Conservation (phyloP, 2,888 invertebrate genomes). For the Acanthosepion lycidas region DNA sequence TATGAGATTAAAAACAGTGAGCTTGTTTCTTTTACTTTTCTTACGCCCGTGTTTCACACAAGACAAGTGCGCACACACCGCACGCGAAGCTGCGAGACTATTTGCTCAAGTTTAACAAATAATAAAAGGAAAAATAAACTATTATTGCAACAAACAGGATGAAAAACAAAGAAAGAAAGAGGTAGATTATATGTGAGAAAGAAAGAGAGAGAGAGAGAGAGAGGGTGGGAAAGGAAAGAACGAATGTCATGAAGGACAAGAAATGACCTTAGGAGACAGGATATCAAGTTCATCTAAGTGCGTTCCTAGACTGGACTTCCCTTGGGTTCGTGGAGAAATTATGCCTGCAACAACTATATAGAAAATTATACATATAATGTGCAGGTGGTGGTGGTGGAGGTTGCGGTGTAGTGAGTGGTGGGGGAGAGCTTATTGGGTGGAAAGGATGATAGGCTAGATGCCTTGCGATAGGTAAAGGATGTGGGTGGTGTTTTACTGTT, state of each 20-base stretch:
- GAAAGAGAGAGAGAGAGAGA: not conserved
- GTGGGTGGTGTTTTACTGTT: too few species aligned
- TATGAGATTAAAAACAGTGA: not conserved
- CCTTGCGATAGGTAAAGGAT: too few species aligned
- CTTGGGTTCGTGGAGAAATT: constrained; percentile 10
- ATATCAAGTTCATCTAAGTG: constrained; percentile 9
- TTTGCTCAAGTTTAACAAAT: not conserved
- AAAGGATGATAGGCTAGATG: too few species aligned
- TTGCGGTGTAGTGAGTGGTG: not conserved
- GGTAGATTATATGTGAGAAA: not conserved
- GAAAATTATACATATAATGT: not conserved
- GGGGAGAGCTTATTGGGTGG: too few species aligned
- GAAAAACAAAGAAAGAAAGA: not conserved
- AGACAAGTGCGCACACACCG: not conserved
- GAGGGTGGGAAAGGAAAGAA: not conserved
- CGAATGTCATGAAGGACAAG: not conserved
- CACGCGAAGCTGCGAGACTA: not conserved
- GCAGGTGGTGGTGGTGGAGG: not conserved
- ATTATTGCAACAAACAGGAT: not conserved
- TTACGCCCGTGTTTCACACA: not conserved
- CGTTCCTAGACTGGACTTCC: constrained; percentile 33
- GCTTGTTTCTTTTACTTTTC: not conserved
- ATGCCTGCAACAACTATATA: not conserved
- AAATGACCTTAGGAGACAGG: constrained; percentile 33
- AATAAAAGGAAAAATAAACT: not conserved